Percentiles rank a stretch among this genome's conserved stretches.
Conservation (phyloP, 1,140 invertebrate species). For the Anastatus disparis region DNA sequence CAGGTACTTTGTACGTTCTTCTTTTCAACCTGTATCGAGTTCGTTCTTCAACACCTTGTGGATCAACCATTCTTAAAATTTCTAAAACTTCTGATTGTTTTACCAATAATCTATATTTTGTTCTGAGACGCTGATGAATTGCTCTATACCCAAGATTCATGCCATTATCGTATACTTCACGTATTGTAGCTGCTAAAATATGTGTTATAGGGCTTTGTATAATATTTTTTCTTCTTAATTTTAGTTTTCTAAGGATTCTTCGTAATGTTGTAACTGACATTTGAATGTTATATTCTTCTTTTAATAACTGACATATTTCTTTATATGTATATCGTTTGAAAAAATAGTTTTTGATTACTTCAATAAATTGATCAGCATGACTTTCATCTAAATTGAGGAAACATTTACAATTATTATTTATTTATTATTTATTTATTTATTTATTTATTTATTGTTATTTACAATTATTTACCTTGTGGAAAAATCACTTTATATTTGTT, state of each 20-base stretch:
- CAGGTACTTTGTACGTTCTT: constrained; percentile 41
- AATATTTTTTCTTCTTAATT: background rate
- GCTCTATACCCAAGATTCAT: background rate
- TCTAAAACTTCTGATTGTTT: background rate
- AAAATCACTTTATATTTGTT: too few species aligned
- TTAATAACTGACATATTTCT: background rate
- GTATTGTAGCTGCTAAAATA: background rate
- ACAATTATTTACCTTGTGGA: too few species aligned
- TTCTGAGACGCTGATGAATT: background rate
- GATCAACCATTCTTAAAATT: background rate
- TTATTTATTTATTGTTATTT: too few species aligned
- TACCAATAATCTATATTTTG: background rate
- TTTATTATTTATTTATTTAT: too few species aligned
- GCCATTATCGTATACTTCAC: background rate
- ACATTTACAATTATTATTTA: too few species aligned
- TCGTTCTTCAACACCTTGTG: background rate
- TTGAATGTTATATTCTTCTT: too few species aligned
- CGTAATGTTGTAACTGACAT: background rate
- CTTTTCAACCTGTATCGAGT: background rate
- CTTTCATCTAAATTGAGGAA: too few species aligned
- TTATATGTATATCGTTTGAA: background rate
- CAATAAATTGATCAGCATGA: too few species aligned
- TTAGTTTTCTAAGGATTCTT: too few species aligned
- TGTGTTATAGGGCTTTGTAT: background rate
- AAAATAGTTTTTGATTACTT: background rate